Base-by-base conservation (phyloP, 1,140 invertebrate species). In the Bombus terrestris region DNA sequence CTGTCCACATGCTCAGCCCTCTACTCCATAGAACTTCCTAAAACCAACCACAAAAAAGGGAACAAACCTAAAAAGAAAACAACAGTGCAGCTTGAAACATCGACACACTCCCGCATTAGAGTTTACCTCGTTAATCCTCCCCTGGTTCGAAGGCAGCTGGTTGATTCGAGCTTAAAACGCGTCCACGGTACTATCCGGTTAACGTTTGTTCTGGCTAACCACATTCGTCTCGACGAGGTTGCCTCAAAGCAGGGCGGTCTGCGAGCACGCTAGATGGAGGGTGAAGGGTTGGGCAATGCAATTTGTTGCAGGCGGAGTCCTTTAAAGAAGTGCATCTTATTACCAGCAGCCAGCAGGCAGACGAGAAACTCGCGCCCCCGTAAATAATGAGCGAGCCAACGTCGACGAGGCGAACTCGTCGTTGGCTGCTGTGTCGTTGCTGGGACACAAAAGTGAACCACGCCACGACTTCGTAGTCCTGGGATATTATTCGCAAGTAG, bases 301-400 rank as follows among this genome's bases (percentile, higher is more conserved):
- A 91, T 91, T 91, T 90, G 87, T 91, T 78, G 89, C 69, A 85
- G 83, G 59, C 84, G 82, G 79, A 86, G 74, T 90, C 87, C 83
- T 91, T 88, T 90, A 88, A 90, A 91, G 84, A 88, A 91, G 90
- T 78, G 89, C 89, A 89, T 91, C 89, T 90, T 90, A 90, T 91
- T 90, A 91, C 86, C 57, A 78, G 68, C 59, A 78, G 79, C 77
- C 76, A 47, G 87, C 81, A 75, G 80, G 75, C 71, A 90, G 89
- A 89, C 84, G 85, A 91, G 87, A 80, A 83, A 85, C 85, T 88
- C 90, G 73, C 84, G 89, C 87, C 82, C 73, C 89, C 89, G 86
- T 91, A 86, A 90, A 90, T 91, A 91, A 91, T 88, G 90, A 91
- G 78, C 69, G 59, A 84, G 72, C 37, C 81, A 78, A 53, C 53